Conservation (phyloP, 2,888 invertebrate genomes). For the Eurytoma adleriae region DNA sequence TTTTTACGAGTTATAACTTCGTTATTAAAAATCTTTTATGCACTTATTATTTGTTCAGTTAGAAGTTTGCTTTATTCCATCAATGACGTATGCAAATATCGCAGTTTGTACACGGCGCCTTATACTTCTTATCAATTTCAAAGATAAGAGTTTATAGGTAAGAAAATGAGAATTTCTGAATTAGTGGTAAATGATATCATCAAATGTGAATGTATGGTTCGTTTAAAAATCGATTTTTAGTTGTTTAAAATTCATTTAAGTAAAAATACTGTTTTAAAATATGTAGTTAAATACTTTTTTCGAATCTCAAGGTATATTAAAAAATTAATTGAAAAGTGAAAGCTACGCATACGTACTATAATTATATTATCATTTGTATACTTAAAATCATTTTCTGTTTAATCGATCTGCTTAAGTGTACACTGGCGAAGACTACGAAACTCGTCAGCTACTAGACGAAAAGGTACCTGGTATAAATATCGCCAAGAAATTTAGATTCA, state of each 20-base stretch:
- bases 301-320: no score
- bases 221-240: neutral
- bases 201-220: neutral
- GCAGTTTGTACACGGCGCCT: constrained; percentile 6
- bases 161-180: neutral
- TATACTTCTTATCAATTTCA: constrained; percentile 19
- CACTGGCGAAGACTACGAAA: neutral
- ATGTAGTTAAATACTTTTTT: neutral
- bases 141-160: constrained; percentile 31
- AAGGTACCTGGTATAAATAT: neutral
- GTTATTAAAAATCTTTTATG: no score
- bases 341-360: neutral
- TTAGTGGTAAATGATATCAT: neutral
- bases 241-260: neutral
- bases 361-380: neutral
- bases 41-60: no score
- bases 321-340: neutral
- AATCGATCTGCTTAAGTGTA: constrained; percentile 1
- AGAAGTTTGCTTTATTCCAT: no score
- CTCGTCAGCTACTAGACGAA: constrained; percentile 1
- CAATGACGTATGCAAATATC: constrained; percentile 1
- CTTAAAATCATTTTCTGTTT: neutral
- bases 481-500: constrained; percentile 6
- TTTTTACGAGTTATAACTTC: no score
- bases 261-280: neutral